phyloP scores from a whole-genome alignment of 2,888 invertebrate genomes.

The Conus canariensis region DNA sequence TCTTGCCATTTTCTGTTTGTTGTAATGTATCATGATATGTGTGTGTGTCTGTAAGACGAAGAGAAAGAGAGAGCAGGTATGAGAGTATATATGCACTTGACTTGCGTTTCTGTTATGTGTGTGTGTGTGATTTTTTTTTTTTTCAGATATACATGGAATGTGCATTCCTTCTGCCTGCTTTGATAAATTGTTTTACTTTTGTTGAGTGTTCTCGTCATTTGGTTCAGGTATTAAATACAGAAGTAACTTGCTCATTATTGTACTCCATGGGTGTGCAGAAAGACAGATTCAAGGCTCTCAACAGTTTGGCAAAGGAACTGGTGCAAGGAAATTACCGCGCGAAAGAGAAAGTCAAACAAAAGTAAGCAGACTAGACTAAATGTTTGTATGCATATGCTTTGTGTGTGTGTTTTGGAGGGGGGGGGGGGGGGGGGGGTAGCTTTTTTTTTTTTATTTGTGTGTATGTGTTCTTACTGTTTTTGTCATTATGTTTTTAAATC shows the following conservation, averaged over 20 bases:
- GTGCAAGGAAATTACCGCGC: slow-evolving; percentile 95
- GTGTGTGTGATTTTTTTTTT: background rate
- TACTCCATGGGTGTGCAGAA: slow-evolving; percentile 80
- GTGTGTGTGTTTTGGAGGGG: too few relatives aligned
- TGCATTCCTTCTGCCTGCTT: background rate
- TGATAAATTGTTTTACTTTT: background rate
- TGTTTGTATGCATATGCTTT: background rate
- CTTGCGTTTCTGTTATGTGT: background rate
- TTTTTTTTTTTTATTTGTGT: too few relatives aligned
- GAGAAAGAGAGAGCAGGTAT: too few relatives aligned
- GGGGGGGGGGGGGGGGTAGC: background rate
- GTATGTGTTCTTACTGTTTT: too few relatives aligned
- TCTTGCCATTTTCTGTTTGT: too few relatives aligned
- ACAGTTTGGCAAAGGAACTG: slow-evolving; percentile 95
- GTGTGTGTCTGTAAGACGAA: too few relatives aligned
- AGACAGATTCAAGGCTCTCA: slow-evolving; percentile 95
- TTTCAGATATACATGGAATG: background rate
- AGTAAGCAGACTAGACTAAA: slow-evolving; percentile 58
- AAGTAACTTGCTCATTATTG: background rate
- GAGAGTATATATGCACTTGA: too few relatives aligned
- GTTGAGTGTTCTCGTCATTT: background rate
- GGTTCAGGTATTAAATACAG: background rate
- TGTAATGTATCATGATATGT: too few relatives aligned
- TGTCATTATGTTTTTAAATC: too few relatives aligned
- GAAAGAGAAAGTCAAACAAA: slow-evolving; percentile 86